Percentiles rank a stretch among this genome's conserved stretches.
Evolutionary conservation across 2,797 vertebrate species (phyloP).

Genomic region (Thunnus albacares): DNA sequence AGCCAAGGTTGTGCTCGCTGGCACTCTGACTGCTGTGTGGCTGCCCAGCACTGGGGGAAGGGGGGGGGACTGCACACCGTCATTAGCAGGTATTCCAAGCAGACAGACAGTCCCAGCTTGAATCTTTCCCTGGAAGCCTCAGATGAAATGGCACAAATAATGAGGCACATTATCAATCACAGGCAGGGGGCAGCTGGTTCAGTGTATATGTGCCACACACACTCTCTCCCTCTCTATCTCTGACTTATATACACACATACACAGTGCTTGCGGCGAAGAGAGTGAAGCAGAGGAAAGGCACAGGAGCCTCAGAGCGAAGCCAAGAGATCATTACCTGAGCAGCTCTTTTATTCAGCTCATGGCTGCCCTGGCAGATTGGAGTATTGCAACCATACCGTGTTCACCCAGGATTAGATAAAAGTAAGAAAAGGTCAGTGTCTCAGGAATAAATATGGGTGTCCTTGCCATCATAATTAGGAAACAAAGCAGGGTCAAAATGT

Average conservation of each 20-base stretch:
- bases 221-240: slow-evolving; percentile 23
- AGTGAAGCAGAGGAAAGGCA: slow-evolving; percentile 44
- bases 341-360: slow-evolving; percentile 61
- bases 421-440: slow-evolving; percentile 32
- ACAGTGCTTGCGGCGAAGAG: slow-evolving; percentile 41
- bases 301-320: slow-evolving; percentile 34
- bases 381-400: slow-evolving; percentile 31
- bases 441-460: slow-evolving; percentile 20
- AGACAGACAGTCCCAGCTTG: slow-evolving; percentile 72
- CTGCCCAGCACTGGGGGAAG: neutral
- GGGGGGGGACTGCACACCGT: slow-evolving; percentile 17
- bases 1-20: slow-evolving; percentile 27
- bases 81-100: slow-evolving; percentile 72
- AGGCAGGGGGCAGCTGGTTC: slow-evolving; percentile 70
- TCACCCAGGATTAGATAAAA: slow-evolving; percentile 44
- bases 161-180: slow-evolving; percentile 79
- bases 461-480: neutral
- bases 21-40: slow-evolving; percentile 19
- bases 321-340: slow-evolving; percentile 63
- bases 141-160: slow-evolving; percentile 82
- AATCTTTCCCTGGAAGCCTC: slow-evolving; percentile 69
- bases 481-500: neutral
- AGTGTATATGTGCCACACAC: slow-evolving; percentile 38
- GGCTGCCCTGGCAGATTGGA: slow-evolving; percentile 43
- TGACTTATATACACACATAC: neutral